Percentiles rank a stretch among this genome's conserved stretches.
Conservation (phyloP, 2,113 vertebrate genomes). For the Okapia johnstoni region DNA sequence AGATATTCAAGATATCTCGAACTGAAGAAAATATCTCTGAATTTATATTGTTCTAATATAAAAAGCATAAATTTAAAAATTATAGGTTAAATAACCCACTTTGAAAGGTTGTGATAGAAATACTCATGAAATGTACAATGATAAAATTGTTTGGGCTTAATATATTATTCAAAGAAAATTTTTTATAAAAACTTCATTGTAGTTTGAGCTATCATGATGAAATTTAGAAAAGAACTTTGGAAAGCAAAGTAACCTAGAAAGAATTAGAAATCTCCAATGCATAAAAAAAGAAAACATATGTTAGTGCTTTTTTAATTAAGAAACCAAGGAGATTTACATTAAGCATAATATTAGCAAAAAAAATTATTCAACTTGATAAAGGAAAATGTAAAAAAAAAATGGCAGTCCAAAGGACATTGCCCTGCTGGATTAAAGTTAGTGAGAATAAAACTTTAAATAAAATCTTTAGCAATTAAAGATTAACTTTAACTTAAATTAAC, state of each 20-base stretch:
- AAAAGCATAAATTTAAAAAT: neutral
- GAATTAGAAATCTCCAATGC: neutral
- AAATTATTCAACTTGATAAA: neutral
- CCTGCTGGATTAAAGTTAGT: neutral
- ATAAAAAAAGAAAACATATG: neutral
- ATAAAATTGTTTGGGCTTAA: neutral
- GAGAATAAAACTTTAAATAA: neutral
- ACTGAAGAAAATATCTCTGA: neutral
- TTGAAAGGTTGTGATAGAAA: neutral
- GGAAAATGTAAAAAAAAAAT: neutral
- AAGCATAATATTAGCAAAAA: neutral
- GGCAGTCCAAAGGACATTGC: neutral
- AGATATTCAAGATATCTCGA: neutral
- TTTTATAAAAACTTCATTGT: neutral
- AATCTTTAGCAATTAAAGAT: constrained; percentile 12
- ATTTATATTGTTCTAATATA: neutral
- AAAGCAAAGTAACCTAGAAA: neutral
- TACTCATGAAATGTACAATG: neutral
- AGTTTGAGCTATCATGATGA: neutral
- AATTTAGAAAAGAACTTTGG: neutral
- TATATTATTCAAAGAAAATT: neutral
- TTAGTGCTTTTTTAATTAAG: neutral
- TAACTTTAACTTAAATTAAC: too few species aligned
- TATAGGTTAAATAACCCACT: neutral
- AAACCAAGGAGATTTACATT: neutral